Evolutionary conservation across 2,113 vertebrate genomes (phyloP).

Genomic region (Triplophysa dalaica): DNA sequence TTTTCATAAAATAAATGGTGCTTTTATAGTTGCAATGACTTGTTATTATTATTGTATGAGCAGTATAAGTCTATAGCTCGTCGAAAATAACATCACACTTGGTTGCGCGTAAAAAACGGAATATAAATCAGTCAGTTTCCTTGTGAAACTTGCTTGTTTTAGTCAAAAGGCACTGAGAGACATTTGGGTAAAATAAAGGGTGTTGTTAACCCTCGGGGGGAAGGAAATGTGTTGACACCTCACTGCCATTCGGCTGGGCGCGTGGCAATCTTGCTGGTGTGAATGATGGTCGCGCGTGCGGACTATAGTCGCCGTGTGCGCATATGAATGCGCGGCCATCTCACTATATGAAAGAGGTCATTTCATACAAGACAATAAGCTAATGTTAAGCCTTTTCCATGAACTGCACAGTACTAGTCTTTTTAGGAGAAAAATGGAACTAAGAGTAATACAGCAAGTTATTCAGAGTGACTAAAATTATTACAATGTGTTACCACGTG

Average conservation of each 20-base stretch:
- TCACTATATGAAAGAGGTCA: background rate
- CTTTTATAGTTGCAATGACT: background rate
- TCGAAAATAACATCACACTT: too few relatives aligned
- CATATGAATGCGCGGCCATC: background rate
- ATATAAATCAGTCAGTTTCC: background rate
- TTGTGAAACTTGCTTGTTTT: background rate
- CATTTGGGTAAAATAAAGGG: background rate
- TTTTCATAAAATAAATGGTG: background rate
- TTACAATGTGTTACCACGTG: too few relatives aligned
- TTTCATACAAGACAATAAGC: background rate
- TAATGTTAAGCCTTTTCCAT: background rate
- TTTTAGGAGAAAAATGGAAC: too few relatives aligned
- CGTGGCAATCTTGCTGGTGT: constrained; percentile 13
- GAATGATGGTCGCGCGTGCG: background rate
- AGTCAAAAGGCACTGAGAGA: background rate
- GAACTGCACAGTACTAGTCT: too few relatives aligned
- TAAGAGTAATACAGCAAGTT: too few relatives aligned
- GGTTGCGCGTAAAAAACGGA: too few relatives aligned
- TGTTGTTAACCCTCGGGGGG: background rate
- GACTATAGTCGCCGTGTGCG: background rate
- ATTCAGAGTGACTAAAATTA: too few relatives aligned
- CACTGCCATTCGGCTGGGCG: background rate
- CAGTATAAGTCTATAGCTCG: too few relatives aligned
- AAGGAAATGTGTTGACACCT: background rate
- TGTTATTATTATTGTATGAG: background rate